Conservation (phyloP, 2,113 vertebrate genomes). For the Crotalus helleri region DNA sequence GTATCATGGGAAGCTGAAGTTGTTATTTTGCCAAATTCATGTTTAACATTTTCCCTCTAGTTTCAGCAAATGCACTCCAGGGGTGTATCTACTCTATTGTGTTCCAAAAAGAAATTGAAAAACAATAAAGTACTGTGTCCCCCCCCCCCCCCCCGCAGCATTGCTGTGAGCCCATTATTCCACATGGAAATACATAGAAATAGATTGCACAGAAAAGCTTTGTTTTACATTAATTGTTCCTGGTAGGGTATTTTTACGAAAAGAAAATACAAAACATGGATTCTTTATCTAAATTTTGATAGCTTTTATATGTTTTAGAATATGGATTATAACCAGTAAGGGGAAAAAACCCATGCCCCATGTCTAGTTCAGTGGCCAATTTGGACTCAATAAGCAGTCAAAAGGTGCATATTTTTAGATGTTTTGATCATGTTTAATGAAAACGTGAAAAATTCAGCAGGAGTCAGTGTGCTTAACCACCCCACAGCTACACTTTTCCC, state of each 20-base stretch:
- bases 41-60: not conserved
- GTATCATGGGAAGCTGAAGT: not conserved
- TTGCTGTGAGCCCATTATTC: not conserved
- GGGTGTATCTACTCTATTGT: not conserved
- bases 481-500: not conserved
- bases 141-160: no score
- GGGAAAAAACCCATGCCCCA: not conserved
- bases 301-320: not conserved
- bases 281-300: not conserved
- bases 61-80: not conserved
- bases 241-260: not conserved
- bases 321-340: not conserved
- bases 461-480: not conserved
- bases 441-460: not conserved
- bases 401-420: not conserved
- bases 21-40: not conserved
- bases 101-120: not conserved
- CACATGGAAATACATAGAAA: not conserved
- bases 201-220: not conserved
- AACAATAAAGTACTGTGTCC: not conserved
- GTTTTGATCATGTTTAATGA: not conserved
- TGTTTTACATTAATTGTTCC: constrained; percentile 1
- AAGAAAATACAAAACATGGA: not conserved
- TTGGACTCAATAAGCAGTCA: not conserved
- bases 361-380: not conserved